Conservation (phyloP, 2,113 vertebrate species). For the Lynx canadensis region DNA sequence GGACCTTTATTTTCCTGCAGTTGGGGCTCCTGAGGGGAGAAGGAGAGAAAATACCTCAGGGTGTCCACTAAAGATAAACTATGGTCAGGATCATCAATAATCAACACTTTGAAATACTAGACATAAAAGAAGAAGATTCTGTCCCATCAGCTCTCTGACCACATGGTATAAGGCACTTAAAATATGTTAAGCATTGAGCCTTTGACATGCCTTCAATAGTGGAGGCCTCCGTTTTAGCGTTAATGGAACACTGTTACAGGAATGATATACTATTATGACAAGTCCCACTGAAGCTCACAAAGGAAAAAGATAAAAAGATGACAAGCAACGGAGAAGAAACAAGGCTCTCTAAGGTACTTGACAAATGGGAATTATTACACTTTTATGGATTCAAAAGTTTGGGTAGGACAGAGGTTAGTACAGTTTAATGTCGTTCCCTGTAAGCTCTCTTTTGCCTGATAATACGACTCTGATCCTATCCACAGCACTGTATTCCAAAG, state of each 20-base stretch:
- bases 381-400: constrained; percentile 26
- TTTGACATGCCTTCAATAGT: not conserved
- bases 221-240: not conserved
- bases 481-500: not conserved
- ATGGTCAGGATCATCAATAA: not conserved
- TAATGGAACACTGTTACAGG: constrained; percentile 19
- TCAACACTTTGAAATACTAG: not conserved
- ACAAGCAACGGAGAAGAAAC: constrained; percentile 43
- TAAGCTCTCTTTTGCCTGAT: not conserved
- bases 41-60: not conserved
- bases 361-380: constrained; percentile 36
- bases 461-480: constrained; percentile 12
- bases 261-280: constrained; percentile 37
- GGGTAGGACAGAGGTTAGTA: constrained; percentile 23
- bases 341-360: constrained; percentile 5
- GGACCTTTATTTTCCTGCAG: not conserved
- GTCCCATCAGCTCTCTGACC: not conserved
- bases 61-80: not conserved
- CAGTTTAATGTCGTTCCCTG: not conserved
- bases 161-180: not conserved
- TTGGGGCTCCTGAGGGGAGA: not conserved
- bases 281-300: constrained; percentile 24
- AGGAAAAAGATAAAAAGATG: constrained; percentile 52
- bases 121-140: not conserved
- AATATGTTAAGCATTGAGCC: not conserved